These are phyloP conservation scores for Aelia acuminata DNA, from an alignment of 2,888 invertebrate genomes.

Conservation along the genomic window DNA sequence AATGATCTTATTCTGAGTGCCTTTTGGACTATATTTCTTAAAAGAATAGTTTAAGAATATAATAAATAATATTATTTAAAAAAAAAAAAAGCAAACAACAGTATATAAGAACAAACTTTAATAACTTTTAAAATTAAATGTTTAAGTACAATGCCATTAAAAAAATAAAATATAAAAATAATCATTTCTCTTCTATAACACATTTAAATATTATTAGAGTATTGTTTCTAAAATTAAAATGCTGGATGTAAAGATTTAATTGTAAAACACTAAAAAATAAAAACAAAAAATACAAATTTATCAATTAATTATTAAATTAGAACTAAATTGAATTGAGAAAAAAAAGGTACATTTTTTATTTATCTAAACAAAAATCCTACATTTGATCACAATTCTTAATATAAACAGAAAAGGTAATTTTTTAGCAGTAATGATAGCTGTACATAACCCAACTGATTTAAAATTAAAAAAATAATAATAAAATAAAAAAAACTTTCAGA, in stretches of 20 bases:
- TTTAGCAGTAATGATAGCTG: background rate
- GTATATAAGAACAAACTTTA: background rate
- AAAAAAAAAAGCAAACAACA: background rate
- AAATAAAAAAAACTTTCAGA: background rate
- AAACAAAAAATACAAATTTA: slow-evolving; percentile 4
- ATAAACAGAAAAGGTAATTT: background rate
- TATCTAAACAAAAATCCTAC: background rate
- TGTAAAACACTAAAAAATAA: background rate
- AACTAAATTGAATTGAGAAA: background rate
- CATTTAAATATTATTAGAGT: background rate
- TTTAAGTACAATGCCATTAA: background rate
- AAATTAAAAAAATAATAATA: background rate
- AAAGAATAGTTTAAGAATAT: background rate
- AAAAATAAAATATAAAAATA: background rate
- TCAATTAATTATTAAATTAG: background rate
- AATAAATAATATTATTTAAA: background rate
- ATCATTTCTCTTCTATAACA: background rate
- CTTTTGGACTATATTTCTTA: background rate
- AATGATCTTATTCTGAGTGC: background rate
- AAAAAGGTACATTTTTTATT: background rate
- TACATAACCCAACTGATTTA: background rate
- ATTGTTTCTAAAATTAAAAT: background rate
- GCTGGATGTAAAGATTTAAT: background rate
- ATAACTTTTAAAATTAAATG: background rate
- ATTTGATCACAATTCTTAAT: background rate